A percentile compares a stretch with the other conserved stretches of the same genome.
These are phyloP conservation scores for Anastrepha ludens DNA, from an alignment of 1,140 invertebrate genomes.

Conservation along the genomic window DNA sequence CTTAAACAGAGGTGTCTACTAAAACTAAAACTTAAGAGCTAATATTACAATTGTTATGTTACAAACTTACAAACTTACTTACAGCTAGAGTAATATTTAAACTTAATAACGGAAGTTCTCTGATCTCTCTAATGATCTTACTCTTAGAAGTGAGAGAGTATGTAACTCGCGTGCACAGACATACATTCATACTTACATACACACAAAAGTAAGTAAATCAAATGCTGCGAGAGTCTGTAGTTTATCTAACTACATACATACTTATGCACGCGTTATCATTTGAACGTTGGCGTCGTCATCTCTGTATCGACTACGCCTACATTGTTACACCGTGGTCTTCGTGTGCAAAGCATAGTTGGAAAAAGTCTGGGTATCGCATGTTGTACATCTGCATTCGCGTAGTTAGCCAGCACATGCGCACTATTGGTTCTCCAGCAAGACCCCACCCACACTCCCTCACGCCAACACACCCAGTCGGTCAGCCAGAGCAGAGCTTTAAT, in stretches of 20 bases:
- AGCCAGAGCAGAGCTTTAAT: neutral
- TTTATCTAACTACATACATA: neutral
- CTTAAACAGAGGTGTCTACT: no score
- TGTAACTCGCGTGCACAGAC: no score
- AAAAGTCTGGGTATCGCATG: neutral
- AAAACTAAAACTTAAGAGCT: no score
- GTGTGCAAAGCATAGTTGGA: neutral
- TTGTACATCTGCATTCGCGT: slow-evolving; percentile 11
- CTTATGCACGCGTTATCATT: neutral
- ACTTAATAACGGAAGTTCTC: no score
- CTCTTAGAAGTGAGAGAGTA: no score
- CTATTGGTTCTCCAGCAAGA: neutral
- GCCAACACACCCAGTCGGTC: neutral
- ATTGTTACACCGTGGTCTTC: neutral
- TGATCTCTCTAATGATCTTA: no score
- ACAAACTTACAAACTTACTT: no score
- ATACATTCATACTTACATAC: no score
- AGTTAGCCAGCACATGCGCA: slow-evolving; percentile 34
- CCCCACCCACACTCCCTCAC: neutral
- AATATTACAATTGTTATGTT: no score
- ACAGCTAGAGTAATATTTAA: no score
- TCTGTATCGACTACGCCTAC: slow-evolving; percentile 25
- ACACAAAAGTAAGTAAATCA: no score
- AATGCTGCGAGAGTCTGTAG: no score
- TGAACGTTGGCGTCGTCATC: neutral